Conservation (phyloP, 35 echinoderm and acorn worm genomes). For the Antedon bifida region DNA sequence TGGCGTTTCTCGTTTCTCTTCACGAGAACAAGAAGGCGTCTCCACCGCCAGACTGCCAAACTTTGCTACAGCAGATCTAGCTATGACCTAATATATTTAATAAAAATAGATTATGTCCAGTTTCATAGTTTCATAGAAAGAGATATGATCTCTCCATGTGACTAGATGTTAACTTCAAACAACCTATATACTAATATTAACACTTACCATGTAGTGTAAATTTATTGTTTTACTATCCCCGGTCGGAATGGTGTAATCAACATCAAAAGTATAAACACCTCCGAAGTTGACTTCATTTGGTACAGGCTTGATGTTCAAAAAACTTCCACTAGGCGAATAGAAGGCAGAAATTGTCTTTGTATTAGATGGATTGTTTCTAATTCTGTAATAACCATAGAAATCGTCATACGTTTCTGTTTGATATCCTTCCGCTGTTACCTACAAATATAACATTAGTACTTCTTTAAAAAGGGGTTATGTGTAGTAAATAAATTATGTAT, state of each 20-base stretch:
- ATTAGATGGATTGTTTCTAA: background rate
- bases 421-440: too few relatives aligned
- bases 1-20: background rate
- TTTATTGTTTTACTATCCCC: background rate
- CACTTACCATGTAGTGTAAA: background rate
- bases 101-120: too few relatives aligned
- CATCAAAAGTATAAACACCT: background rate
- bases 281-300: background rate
- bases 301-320: constrained; percentile 5
- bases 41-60: background rate
- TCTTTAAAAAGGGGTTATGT: too few relatives aligned
- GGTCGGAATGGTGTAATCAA: background rate
- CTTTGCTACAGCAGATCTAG: background rate
- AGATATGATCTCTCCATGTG: too few relatives aligned
- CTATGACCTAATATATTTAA: background rate
- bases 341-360: background rate
- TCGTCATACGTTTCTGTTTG: background rate
- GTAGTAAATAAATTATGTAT: too few relatives aligned
- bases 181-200: too few relatives aligned
- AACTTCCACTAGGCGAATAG: constrained; percentile 11
- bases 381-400: background rate
- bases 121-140: too few relatives aligned
- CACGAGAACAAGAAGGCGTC: background rate
- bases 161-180: too few relatives aligned
- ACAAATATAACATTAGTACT: too few relatives aligned